Evolutionary conservation across 2,113 vertebrate species (phyloP).

Genomic region (Planiliza haematocheilus): DNA sequence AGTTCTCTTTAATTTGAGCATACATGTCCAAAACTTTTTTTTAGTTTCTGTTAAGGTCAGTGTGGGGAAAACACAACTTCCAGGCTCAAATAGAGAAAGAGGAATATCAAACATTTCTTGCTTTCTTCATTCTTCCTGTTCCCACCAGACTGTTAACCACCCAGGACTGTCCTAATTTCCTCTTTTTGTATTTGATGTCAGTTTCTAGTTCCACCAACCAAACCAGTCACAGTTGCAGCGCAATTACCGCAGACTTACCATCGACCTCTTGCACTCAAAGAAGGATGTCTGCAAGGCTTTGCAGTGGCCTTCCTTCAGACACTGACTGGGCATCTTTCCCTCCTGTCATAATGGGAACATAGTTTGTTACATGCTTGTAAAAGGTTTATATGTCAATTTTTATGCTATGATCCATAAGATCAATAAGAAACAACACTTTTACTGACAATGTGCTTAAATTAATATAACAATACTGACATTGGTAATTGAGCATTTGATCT

Average conservation of each 20-base stretch:
- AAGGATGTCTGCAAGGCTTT: constrained; percentile 89
- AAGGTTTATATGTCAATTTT: too few species aligned
- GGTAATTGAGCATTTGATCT: too few species aligned
- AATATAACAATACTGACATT: too few species aligned
- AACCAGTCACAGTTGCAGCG: background rate
- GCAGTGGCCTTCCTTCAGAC: constrained; percentile 94
- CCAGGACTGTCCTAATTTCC: background rate
- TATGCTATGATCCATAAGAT: too few species aligned
- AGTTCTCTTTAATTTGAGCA: background rate
- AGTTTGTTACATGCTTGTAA: too few species aligned
- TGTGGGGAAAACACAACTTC: background rate
- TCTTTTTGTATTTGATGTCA: background rate
- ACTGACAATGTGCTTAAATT: too few species aligned
- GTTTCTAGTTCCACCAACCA: background rate
- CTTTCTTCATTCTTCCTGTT: background rate
- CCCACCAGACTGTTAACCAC: background rate
- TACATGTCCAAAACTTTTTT: background rate
- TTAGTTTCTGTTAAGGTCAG: background rate
- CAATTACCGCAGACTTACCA: constrained; percentile 82
- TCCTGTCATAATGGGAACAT: constrained; percentile 83
- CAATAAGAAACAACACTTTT: too few species aligned
- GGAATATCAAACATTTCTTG: background rate
- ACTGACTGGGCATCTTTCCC: constrained; percentile 91
- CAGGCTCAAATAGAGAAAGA: too few species aligned
- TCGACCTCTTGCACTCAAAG: constrained; percentile 97